These are phyloP conservation scores for Pteropus rufus DNA, from an alignment of 2,797 vertebrate species.

Conservation along the genomic window DNA sequence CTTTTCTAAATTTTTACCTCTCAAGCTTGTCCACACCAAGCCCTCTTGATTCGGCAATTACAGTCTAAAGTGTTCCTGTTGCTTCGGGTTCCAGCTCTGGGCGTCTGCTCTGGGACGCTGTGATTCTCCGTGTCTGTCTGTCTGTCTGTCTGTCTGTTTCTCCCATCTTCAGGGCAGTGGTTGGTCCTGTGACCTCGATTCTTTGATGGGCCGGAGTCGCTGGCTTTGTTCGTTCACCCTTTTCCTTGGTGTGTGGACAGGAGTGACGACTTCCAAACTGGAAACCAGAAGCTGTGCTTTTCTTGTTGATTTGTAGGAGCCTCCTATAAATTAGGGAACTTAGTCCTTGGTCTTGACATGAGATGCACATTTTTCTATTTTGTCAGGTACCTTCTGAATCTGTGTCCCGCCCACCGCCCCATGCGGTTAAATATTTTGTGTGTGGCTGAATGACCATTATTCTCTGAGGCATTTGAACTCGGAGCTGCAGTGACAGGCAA, in stretches of 20 bases:
- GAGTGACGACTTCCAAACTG: not conserved
- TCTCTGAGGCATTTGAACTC: not conserved
- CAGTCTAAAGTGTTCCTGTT: not conserved
- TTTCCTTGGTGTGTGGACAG: not conserved
- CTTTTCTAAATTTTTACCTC: not conserved
- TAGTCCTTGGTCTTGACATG: not conserved
- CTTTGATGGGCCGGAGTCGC: not conserved
- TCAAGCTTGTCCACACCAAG: not conserved
- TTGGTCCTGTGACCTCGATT: not conserved
- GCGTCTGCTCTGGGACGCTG: not conserved
- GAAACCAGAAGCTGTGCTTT: not conserved
- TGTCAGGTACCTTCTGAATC: constrained; percentile 2
- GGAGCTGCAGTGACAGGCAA: not conserved
- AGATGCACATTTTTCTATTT: not conserved
- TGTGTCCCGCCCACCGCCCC: not conserved
- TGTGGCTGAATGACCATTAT: not conserved
- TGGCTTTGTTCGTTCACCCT: not conserved
- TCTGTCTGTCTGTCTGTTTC: not conserved
- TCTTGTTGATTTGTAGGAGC: not conserved
- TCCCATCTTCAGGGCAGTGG: not conserved
- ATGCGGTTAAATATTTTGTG: not conserved
- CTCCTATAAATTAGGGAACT: not conserved
- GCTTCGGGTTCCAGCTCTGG: not conserved
- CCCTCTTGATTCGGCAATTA: not conserved
- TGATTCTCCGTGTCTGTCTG: not conserved